Evolutionary conservation across 2,888 invertebrate genomes (phyloP), one percentile per base, ranked within the genome.

Genomic region (Drosophila greeni): DNA sequence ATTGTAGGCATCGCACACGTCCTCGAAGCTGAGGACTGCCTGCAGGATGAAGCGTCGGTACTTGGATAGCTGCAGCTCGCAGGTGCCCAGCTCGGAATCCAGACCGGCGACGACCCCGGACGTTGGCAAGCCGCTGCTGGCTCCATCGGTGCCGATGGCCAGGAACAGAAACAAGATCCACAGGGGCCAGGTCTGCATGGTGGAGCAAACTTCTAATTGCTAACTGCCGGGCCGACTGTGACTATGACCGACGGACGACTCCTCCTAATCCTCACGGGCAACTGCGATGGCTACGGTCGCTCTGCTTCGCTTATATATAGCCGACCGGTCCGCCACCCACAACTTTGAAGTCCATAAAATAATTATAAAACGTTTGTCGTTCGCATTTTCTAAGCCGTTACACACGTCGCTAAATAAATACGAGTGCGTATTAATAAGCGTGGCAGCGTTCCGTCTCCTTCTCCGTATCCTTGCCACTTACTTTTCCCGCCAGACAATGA

Each of bases 21-120:
- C 87, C 65, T 88, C 88, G 43, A 88, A 87, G 40, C 83, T 88
- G 16, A 87, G 70, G 33, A 88, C 85, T 11, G 87, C 86, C 68
- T 87, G 86, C 0, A 88, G 75, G 12, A 88, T 72, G 45, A 88
- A 88, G 39, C 81, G 79, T 3, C 87, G 84, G 60, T 87, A 88
- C 66, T 86, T 88, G 52, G 81, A 75, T 14, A 88, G 58, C 66
- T 88, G 87, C 37, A 85, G 71, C 37, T 87, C 86, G 47, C 88
- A 88, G 14, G 82, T 82, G 54, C 57, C 76, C 24, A 86, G 68
- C 55, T 84, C 70, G 14, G 76, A 81, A 66, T 59, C 59, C 57
- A 45, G 24, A n/a, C 37, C 3, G 59, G 59, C 12, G n/a, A n/a
- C 20, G 53, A 34, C 8, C 24, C 31, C 43, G 14, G 31, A 31